These are phyloP conservation scores for Calyptommatus sinebrachiatus DNA, from an alignment of 2,113 vertebrate genomes.

Conservation along the genomic window DNA sequence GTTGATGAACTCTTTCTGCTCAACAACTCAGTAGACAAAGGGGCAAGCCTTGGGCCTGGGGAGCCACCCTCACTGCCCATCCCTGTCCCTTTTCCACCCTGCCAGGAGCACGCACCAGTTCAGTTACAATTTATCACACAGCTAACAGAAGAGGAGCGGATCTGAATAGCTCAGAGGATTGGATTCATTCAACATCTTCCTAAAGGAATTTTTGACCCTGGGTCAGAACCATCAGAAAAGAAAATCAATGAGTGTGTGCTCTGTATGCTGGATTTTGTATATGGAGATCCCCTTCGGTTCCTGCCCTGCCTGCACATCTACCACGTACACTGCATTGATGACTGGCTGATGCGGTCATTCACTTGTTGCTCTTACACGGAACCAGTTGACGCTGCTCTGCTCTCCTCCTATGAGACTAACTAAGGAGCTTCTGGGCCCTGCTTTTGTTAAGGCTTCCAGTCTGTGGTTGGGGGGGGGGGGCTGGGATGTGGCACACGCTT, in stretches of 20 bases:
- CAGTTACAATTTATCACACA: too few relatives aligned
- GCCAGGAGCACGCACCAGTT: slow-evolving; percentile 34
- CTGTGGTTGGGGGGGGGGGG: neutral
- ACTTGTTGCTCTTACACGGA: slow-evolving; percentile 64
- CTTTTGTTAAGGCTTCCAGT: slow-evolving; percentile 16
- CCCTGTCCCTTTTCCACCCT: slow-evolving; percentile 66
- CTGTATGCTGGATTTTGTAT: slow-evolving; percentile 63
- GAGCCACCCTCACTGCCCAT: slow-evolving; percentile 66
- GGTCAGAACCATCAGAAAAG: too few relatives aligned
- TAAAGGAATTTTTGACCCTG: too few relatives aligned
- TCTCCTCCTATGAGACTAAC: slow-evolving; percentile 58
- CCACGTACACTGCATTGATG: slow-evolving; percentile 61
- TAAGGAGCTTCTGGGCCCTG: slow-evolving; percentile 1
- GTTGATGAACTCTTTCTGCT: slow-evolving; percentile 80
- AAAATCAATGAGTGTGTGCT: slow-evolving; percentile 53
- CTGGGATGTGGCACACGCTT: slow-evolving; percentile 1
- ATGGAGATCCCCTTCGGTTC: slow-evolving; percentile 56
- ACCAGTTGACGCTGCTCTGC: slow-evolving; percentile 60
- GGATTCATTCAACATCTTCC: too few relatives aligned
- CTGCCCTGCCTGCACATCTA: slow-evolving; percentile 63
- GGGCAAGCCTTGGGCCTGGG: slow-evolving; percentile 74
- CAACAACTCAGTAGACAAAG: slow-evolving; percentile 77
- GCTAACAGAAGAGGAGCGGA: too few relatives aligned
- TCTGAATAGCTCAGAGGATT: too few relatives aligned
- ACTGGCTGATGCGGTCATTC: slow-evolving; percentile 63